Conservation (phyloP, 2,797 vertebrate genomes). For the Coracias cyanogaster region DNA sequence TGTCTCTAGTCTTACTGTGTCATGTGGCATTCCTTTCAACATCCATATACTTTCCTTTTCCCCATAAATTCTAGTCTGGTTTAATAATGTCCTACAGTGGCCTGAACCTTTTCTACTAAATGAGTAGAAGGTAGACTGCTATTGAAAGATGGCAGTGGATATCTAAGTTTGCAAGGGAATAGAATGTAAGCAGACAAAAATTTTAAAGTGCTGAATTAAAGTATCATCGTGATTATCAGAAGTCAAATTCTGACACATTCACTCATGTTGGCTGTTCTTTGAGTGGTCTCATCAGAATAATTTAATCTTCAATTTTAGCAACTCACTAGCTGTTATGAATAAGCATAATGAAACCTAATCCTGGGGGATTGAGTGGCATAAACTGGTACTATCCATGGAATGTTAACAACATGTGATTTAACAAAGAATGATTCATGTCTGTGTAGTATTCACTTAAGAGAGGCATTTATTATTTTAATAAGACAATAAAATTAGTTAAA, state of each 20-base stretch:
- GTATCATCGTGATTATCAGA: neutral
- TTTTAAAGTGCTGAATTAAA: neutral
- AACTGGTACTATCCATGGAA: neutral
- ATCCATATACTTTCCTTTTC: neutral
- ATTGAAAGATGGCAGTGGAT: neutral
- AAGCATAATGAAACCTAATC: neutral
- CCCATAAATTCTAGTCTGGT: neutral
- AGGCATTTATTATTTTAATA: neutral
- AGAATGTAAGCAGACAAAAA: neutral
- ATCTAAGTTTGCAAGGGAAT: neutral
- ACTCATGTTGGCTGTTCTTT: neutral
- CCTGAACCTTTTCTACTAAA: neutral
- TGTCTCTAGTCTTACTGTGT: neutral
- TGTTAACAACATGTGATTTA: neutral
- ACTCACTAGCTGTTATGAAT: neutral
- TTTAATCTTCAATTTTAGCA: neutral
- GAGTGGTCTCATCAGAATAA: slow-evolving; percentile 12
- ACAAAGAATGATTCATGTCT: neutral
- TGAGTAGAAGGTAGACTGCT: neutral
- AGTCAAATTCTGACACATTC: neutral
- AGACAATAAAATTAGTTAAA: neutral
- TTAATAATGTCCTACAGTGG: neutral
- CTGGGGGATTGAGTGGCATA: neutral
- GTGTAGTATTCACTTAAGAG: neutral
- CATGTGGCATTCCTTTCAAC: neutral